These are phyloP conservation scores for Catharus bicknelli DNA, from an alignment of 2,113 vertebrate species.

Conservation along the genomic window DNA sequence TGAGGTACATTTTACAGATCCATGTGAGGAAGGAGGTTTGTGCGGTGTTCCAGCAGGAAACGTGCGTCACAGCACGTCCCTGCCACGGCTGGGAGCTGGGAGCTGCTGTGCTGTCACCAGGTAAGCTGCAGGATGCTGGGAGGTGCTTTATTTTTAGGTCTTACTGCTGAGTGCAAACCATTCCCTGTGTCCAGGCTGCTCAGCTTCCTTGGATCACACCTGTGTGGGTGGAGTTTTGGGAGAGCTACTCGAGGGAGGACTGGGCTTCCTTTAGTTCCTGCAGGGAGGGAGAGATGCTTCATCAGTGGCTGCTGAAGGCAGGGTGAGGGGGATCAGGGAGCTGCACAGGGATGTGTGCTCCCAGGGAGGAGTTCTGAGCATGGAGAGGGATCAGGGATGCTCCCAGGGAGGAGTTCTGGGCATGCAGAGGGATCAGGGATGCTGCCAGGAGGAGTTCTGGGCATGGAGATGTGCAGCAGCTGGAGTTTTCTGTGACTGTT, in stretches of 20 bases:
- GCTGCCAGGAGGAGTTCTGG: neutral
- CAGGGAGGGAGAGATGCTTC: neutral
- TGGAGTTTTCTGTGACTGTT: neutral
- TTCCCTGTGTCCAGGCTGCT: neutral
- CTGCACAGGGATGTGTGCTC: neutral
- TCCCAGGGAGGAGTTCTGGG: neutral
- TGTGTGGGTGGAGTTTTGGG: fast-evolving
- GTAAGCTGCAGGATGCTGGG: neutral
- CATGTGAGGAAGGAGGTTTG: fast-evolving
- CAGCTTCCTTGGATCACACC: neutral
- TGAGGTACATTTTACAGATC: neutral
- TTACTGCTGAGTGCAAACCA: neutral
- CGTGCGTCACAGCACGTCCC: fast-evolving
- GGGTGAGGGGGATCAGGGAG: neutral
- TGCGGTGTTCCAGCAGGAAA: neutral
- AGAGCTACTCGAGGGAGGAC: neutral
- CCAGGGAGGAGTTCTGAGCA: too few relatives aligned
- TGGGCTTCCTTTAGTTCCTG: neutral
- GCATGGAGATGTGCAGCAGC: neutral
- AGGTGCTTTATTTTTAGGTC: slow-evolving; percentile 45
- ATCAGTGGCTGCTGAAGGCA: neutral
- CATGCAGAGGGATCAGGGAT: neutral
- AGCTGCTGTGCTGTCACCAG: neutral
- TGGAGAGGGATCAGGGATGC: neutral
- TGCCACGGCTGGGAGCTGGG: neutral